Percentiles rank a stretch among this genome's conserved stretches.
Conservation (phyloP, 2,888 invertebrate genomes). For the Ophion ellenae region DNA sequence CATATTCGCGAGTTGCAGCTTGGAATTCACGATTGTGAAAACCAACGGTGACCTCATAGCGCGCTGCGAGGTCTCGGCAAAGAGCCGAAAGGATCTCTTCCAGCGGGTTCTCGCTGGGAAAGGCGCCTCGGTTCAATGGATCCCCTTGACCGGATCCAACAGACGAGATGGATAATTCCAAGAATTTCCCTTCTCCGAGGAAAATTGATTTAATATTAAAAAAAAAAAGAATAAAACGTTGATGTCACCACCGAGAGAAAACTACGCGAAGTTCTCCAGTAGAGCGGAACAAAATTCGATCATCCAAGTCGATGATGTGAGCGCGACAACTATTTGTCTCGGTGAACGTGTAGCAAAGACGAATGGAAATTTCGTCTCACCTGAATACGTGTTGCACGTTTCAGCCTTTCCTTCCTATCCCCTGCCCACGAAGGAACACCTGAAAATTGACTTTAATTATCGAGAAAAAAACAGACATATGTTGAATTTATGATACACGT, state of each 20-base stretch:
- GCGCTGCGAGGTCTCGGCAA: slow-evolving; percentile 84
- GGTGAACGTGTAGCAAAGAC: slow-evolving; percentile 32
- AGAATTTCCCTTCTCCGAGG: background rate
- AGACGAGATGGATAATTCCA: slow-evolving; percentile 56
- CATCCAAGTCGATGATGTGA: slow-evolving; percentile 21
- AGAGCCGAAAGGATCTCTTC: slow-evolving; percentile 85
- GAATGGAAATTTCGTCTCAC: slow-evolving; percentile 63
- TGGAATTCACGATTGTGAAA: slow-evolving; percentile 87
- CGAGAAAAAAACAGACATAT: background rate
- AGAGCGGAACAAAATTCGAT: slow-evolving; percentile 17
- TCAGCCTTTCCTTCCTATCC: slow-evolving; percentile 35
- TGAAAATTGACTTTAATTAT: background rate
- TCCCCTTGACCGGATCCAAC: slow-evolving; percentile 84
- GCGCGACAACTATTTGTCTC: slow-evolving; percentile 25
- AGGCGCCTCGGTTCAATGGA: slow-evolving; percentile 86
- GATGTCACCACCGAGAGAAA: slow-evolving; percentile 32
- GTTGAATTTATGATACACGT: background rate
- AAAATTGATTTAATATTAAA: slow-evolving; percentile 3
- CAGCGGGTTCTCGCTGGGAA: slow-evolving; percentile 86
- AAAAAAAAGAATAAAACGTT: slow-evolving; percentile 41
- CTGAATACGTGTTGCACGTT: slow-evolving; percentile 27
- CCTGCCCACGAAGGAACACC: slow-evolving; percentile 10
- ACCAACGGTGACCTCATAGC: slow-evolving; percentile 87
- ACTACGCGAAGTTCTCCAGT: slow-evolving; percentile 9
- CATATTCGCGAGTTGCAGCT: slow-evolving; percentile 84